A percentile compares a stretch with the other conserved stretches of the same genome.
Conservation (phyloP, 2,888 invertebrate genomes). For the Drosophila austrosaltans region DNA sequence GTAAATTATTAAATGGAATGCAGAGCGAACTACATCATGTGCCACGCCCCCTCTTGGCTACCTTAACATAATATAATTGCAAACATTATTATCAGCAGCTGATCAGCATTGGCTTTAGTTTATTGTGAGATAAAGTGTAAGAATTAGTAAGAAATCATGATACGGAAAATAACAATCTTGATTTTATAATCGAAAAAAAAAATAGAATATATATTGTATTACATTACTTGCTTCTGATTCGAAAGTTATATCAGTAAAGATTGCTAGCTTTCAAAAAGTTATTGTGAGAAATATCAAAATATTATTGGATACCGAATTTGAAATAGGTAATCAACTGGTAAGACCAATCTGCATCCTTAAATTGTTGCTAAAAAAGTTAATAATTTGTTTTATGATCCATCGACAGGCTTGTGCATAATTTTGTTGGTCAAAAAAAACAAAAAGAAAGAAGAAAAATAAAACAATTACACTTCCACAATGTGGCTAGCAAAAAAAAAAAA, state of each 20-base stretch:
- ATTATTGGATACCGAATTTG: too few relatives aligned
- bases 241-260: too few relatives aligned
- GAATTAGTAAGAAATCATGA: background rate
- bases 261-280: too few relatives aligned
- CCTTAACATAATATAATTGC: slow-evolving; percentile 60
- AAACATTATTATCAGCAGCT: slow-evolving; percentile 68
- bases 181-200: background rate
- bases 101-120: slow-evolving; percentile 57
- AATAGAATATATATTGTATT: too few relatives aligned
- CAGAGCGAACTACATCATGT: slow-evolving; percentile 34
- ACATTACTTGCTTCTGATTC: too few relatives aligned
- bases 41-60: slow-evolving; percentile 29
- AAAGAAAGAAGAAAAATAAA: slow-evolving; percentile 13
- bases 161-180: background rate
- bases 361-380: slow-evolving; percentile 17
- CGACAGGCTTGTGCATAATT: slow-evolving; percentile 35
- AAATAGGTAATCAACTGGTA: too few relatives aligned
- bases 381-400: slow-evolving; percentile 34
- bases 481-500: slow-evolving; percentile 17
- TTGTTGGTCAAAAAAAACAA: slow-evolving; percentile 21
- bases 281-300: too few relatives aligned
- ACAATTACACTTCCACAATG: slow-evolving; percentile 26
- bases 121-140: slow-evolving; percentile 21
- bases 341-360: background rate
- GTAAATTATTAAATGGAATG: slow-evolving; percentile 4